phyloP scores from a whole-genome alignment of 2,888 invertebrate genomes.

The Geophilus truncorum region DNA sequence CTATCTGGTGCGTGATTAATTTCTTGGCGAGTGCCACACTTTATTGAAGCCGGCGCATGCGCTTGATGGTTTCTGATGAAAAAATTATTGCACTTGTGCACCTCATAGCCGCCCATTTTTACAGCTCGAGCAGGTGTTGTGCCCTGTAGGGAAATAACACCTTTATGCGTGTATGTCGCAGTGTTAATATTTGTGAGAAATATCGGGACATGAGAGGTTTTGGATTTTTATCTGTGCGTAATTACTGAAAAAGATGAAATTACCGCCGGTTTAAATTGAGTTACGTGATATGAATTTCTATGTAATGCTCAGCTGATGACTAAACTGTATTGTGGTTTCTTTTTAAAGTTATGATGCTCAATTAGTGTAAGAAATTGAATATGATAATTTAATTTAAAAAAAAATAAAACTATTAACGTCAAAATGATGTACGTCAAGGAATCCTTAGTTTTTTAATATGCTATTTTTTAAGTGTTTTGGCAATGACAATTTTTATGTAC shows the following conservation, averaged over 20 bases:
- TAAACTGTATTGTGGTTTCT: no score
- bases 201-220: neutral
- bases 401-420: no score
- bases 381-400: no score
- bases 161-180: neutral
- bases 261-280: neutral
- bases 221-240: neutral
- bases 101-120: constrained; percentile 13
- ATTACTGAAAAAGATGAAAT: neutral
- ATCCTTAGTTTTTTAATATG: no score
- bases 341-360: neutral
- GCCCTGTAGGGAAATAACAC: constrained; percentile 4
- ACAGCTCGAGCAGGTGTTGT: constrained; percentile 14
- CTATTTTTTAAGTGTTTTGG: no score
- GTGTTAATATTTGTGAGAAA: constrained; percentile 9
- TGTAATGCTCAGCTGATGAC: neutral
- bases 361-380: no score
- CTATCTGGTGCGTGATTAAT: constrained; percentile 15
- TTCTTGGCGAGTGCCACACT: constrained; percentile 6
- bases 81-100: constrained; percentile 16
- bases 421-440: no score
- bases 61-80: constrained; percentile 20
- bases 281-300: neutral
- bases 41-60: constrained; percentile 14
- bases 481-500: no score